Conservation (phyloP, 2,113 vertebrate species). For the Gulo gulo region DNA sequence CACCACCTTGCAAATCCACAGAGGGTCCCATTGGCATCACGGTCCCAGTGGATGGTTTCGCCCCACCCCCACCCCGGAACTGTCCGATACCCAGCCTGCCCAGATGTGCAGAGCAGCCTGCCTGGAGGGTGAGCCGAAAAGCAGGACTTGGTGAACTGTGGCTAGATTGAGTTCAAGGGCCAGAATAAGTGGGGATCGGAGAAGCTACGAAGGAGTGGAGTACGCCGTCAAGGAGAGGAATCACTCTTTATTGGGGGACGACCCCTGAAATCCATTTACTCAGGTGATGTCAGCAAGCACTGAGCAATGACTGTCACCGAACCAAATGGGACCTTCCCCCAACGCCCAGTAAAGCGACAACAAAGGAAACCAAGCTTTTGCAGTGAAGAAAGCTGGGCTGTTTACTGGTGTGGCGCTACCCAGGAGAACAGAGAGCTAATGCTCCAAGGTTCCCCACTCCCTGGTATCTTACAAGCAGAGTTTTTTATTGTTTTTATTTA, state of each 20-base stretch:
- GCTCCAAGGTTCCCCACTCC: background rate
- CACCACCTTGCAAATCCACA: background rate
- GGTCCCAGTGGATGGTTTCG: background rate
- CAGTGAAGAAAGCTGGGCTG: background rate
- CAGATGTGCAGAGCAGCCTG: background rate
- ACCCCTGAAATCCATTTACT: background rate
- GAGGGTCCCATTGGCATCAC: fast-evolving
- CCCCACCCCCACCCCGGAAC: background rate
- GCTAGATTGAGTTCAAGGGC: background rate
- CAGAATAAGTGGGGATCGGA: background rate
- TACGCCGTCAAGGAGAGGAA: background rate
- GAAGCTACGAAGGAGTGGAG: background rate
- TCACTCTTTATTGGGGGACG: background rate
- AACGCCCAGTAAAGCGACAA: background rate
- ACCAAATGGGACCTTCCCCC: background rate
- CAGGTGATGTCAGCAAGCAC: background rate
- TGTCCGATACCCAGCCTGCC: background rate
- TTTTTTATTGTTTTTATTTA: background rate
- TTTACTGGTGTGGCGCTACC: background rate
- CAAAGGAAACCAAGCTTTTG: background rate
- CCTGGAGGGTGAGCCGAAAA: background rate
- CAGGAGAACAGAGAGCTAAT: background rate
- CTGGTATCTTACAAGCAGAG: background rate
- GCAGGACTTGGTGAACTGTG: background rate
- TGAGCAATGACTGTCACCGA: background rate